These are phyloP conservation scores for Cirrhinus molitorella DNA, from an alignment of 2,797 vertebrate species.

Conservation along the genomic window DNA sequence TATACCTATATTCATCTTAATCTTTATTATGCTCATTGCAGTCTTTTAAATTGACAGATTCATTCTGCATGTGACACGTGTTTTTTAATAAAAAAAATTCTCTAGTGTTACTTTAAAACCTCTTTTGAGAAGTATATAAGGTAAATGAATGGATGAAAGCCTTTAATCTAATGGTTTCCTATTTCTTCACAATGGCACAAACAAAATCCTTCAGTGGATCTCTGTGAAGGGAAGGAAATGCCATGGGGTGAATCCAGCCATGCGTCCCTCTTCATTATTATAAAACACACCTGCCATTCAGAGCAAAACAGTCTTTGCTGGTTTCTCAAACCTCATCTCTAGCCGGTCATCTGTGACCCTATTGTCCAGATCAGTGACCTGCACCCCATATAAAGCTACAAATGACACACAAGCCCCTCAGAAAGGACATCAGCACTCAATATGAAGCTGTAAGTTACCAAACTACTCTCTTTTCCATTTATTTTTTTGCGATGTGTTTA, in stretches of 20 bases:
- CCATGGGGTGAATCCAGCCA: slow-evolving; percentile 40
- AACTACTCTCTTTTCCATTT: not conserved
- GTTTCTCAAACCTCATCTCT: slow-evolving; percentile 12
- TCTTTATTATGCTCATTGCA: not conserved
- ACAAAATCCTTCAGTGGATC: slow-evolving; percentile 28
- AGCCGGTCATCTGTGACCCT: slow-evolving; percentile 38
- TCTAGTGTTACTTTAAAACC: not conserved
- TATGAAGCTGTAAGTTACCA: slow-evolving; percentile 75
- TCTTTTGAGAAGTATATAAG: not conserved
- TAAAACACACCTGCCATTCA: slow-evolving; percentile 40
- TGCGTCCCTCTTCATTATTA: slow-evolving; percentile 38
- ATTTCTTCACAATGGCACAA: slow-evolving; percentile 42
- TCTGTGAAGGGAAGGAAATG: slow-evolving; percentile 44
- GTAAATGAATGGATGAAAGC: not conserved
- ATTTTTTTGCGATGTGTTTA: not conserved
- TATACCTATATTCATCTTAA: not conserved
- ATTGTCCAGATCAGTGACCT: slow-evolving; percentile 52
- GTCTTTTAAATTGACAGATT: not conserved
- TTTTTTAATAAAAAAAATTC: not conserved
- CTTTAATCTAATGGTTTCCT: not conserved
- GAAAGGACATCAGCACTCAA: slow-evolving; percentile 36
- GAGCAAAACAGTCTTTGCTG: slow-evolving; percentile 25
- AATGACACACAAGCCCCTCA: slow-evolving; percentile 14
- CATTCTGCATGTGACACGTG: not conserved
- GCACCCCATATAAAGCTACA: slow-evolving; percentile 61